Evolutionary conservation across 2,113 vertebrate species (phyloP).

Genomic region (Ellobius talpinus): DNA sequence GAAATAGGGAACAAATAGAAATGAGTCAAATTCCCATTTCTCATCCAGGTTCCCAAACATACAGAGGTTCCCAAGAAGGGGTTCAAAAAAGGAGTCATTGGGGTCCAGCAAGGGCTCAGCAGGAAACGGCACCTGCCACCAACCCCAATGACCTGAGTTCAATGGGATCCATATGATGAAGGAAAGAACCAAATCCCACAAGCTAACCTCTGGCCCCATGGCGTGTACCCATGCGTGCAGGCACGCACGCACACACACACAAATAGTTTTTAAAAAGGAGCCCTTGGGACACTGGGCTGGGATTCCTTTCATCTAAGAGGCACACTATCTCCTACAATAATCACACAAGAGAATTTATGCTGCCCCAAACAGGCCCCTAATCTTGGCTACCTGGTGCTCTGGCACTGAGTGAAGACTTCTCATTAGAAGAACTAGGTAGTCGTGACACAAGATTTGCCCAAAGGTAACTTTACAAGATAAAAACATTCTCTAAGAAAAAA

Average conservation of each 20-base stretch:
- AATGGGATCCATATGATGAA: background rate
- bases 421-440: background rate
- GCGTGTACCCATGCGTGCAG: accelerated
- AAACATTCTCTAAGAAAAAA: background rate
- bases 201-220: background rate
- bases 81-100: background rate
- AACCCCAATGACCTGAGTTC: background rate
- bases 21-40: background rate
- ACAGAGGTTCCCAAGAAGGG: background rate
- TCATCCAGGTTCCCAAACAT: background rate
- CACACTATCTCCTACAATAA: background rate
- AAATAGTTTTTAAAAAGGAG: background rate
- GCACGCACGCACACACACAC: background rate
- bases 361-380: background rate
- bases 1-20: background rate
- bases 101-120: background rate
- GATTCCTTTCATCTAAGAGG: background rate
- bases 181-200: background rate
- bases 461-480: background rate
- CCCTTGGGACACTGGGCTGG: background rate
- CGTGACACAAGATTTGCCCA: background rate
- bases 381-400: background rate
- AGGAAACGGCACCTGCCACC: background rate
- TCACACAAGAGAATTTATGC: background rate
- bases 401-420: background rate